Evolutionary conservation across 2,113 vertebrate species (phyloP).

Genomic region (Scortum barcoo): DNA sequence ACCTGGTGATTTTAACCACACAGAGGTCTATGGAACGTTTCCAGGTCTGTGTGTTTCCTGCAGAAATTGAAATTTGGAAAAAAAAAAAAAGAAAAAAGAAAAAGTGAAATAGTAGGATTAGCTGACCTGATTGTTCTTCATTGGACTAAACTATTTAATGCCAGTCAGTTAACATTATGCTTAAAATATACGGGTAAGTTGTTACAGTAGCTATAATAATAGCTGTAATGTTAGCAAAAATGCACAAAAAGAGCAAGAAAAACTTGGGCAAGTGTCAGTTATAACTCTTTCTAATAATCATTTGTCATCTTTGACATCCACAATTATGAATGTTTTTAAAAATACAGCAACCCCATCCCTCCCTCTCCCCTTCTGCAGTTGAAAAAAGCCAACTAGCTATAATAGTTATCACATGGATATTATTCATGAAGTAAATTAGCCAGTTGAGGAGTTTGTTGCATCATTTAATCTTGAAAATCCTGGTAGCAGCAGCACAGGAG

Average conservation of each 20-base stretch:
- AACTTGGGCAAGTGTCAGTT: too few species aligned
- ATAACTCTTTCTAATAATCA: background rate
- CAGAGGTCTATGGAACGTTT: too few species aligned
- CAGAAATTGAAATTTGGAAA: background rate
- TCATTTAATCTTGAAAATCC: background rate
- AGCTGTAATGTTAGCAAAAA: too few species aligned
- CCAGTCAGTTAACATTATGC: too few species aligned
- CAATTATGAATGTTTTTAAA: background rate
- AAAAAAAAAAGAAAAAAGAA: background rate
- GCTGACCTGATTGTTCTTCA: background rate
- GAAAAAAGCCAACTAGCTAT: background rate
- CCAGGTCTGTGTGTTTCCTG: too few species aligned
- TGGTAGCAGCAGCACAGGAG: background rate
- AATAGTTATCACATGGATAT: background rate
- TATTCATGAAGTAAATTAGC: background rate
- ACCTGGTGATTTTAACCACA: too few species aligned
- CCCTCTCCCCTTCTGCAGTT: background rate
- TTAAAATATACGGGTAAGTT: too few species aligned
- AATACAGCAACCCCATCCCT: background rate
- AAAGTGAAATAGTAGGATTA: too few species aligned
- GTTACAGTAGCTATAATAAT: too few species aligned
- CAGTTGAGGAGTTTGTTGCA: background rate
- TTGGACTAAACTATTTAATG: too few species aligned
- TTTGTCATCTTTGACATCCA: background rate
- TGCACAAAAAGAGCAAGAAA: too few species aligned